Conservation (phyloP, 92 coral and sea anemone species). For the Phenganax subtilis region DNA sequence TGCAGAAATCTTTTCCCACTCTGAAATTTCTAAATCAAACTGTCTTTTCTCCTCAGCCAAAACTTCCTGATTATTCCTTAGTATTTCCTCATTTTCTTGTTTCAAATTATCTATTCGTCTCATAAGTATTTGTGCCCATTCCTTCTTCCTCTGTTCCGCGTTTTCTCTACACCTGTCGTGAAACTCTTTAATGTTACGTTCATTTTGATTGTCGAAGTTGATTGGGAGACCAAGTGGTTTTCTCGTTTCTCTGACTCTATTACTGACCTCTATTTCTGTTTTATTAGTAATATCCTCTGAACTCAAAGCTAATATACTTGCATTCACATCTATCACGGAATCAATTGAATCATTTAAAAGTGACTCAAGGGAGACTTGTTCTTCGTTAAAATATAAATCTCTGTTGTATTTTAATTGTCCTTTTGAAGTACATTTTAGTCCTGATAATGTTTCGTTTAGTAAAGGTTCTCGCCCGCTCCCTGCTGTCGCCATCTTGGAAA, state of each 20-base stretch:
- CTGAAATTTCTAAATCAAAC: slow-evolving; percentile 53
- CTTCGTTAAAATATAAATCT: slow-evolving; percentile 55
- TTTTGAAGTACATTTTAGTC: slow-evolving; percentile 59
- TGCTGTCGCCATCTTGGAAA: slow-evolving; percentile 12
- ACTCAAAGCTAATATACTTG: not conserved
- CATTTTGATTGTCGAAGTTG: slow-evolving; percentile 10
- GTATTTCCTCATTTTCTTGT: slow-evolving; percentile 42
- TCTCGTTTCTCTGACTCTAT: not conserved
- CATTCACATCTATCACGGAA: not conserved
- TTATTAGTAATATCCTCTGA: not conserved
- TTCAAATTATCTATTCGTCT: slow-evolving; percentile 45
- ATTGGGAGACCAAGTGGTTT: not conserved
- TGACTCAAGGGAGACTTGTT: slow-evolving; percentile 40
- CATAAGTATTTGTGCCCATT: slow-evolving; percentile 42
- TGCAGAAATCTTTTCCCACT: slow-evolving; percentile 46
- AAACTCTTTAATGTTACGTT: slow-evolving; percentile 17
- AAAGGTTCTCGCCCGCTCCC: not conserved
- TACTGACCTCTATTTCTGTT: not conserved
- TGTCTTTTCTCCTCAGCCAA: slow-evolving; percentile 48
- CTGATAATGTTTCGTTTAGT: slow-evolving; percentile 27
- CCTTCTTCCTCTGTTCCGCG: slow-evolving; percentile 38
- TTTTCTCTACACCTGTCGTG: slow-evolving; percentile 47
- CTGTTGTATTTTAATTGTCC: slow-evolving; percentile 61
- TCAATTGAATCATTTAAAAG: not conserved
- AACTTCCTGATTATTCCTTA: slow-evolving; percentile 50